Evolutionary conservation across 2,888 invertebrate species (phyloP).

Genomic region (Yponomeuta cagnagella): DNA sequence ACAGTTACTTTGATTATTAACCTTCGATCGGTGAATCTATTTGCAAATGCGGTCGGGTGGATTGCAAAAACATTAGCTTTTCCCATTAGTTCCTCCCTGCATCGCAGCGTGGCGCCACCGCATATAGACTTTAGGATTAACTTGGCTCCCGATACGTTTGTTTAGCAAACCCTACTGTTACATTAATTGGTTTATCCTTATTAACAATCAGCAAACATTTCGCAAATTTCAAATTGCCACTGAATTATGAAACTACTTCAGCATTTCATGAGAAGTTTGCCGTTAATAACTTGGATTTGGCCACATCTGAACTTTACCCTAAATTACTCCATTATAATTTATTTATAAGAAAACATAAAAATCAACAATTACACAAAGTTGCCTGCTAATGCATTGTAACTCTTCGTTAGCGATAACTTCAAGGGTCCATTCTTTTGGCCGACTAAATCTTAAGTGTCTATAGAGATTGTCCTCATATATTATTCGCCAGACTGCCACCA

Average conservation of each 20-base stretch:
- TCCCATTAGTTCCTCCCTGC: conserved; percentile 4
- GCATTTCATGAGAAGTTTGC: neutral
- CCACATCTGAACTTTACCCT: neutral
- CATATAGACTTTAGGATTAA: neutral
- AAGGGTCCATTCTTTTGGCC: neutral
- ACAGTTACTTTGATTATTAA: neutral
- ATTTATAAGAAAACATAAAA: too few relatives aligned
- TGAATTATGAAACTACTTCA: neutral
- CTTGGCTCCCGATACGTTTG: neutral
- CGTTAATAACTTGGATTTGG: neutral
- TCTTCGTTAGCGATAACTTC: neutral
- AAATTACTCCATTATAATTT: neutral
- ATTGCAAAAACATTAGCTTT: conserved; percentile 10
- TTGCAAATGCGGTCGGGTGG: conserved; percentile 1
- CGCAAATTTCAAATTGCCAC: neutral
- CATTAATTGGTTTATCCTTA: neutral
- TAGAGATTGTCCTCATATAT: neutral
- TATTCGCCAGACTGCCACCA: neutral
- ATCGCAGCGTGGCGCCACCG: conserved; percentile 8
- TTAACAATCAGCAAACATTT: neutral
- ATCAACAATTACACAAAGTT: too few relatives aligned
- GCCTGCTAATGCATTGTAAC: neutral
- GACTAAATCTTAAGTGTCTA: neutral
- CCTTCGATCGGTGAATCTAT: neutral
- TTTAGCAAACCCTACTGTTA: neutral